Base-by-base conservation (phyloP, 2,113 vertebrate genomes). In the Festucalex cinctus region DNA sequence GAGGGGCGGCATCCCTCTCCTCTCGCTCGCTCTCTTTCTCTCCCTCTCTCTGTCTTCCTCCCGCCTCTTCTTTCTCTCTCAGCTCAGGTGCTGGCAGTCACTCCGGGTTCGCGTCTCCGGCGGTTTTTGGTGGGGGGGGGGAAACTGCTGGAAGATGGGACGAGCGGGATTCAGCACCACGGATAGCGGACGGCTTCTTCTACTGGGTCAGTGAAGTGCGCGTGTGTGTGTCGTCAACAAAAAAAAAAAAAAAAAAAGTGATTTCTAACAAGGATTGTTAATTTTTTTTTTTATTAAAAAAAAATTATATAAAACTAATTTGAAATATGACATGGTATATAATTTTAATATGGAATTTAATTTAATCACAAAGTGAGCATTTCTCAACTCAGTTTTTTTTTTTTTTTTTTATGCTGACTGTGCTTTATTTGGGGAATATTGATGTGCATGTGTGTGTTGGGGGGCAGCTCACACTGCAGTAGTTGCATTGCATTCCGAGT, bases 141-240 rank as follows among this genome's bases (percentile, higher is more conserved):
- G 71, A 87, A 79, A 66, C 84, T 65, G 68, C 43, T 17, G 56
- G 28, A 80, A 51, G 36, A 92, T 91, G 91, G 85, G 87, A 74
- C 75, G 71, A 75, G 71, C 67, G 51, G 70, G 82, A 41, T 88
- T 89, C 88, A 90, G 89, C 64, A 91, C 88, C 91, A 75, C 82
- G 88, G 90, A 91, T 73, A 90, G 88, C 83, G 71, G 72, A 51
- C 59, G 84, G 70, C 63, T 88, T 63, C 78, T 90, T 79, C 77
- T 89, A 65, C 65, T 82, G 32, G 48, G 64, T 65, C 28, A 20
- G 63, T 65, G 7, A 12, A 5, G 60, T 5, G 12, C n/a, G 63
- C 22, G 57, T 66, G 68, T 91, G 63, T 7, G 19, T 7, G 62
- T 37, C 22, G 64, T 1, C 7, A 49, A 9, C 46, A 44, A 20